Conservation (phyloP, 2,888 invertebrate species). For the Pristionchus japonicus region DNA sequence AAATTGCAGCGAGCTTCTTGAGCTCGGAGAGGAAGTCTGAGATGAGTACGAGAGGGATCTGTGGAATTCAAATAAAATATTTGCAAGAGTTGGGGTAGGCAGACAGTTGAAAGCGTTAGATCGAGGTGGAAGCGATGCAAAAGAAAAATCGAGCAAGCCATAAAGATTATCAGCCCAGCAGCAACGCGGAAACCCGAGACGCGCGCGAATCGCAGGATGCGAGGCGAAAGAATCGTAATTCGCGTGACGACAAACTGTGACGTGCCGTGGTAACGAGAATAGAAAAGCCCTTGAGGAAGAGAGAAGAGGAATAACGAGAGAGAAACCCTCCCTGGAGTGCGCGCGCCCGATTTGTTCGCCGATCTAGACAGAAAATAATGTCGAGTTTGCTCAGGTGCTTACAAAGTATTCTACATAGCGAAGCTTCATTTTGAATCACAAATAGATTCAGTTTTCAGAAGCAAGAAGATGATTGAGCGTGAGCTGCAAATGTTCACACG, state of each 20-base stretch:
- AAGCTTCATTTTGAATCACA: no score
- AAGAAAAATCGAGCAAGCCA: neutral
- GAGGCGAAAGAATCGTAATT: neutral
- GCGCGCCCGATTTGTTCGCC: neutral
- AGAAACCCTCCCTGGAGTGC: neutral
- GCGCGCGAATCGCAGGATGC: neutral
- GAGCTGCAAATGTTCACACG: neutral
- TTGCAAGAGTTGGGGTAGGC: no score
- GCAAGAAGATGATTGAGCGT: neutral
- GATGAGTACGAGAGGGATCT: no score
- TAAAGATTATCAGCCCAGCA: neutral
- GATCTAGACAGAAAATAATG: no score
- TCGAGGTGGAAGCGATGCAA: neutral
- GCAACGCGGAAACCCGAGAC: neutral
- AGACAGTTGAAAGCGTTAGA: no score
- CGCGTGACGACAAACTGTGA: neutral
- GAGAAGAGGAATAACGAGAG: neutral
- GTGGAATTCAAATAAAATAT: no score
- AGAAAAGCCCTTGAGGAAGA: neutral
- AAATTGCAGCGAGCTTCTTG: no score
- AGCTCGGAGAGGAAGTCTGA: no score
- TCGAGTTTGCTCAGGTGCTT: neutral
- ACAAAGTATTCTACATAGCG: no score
- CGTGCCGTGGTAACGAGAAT: neutral
- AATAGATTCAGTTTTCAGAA: neutral